Conservation (phyloP, 2,888 invertebrate species). For the Endotricha flammealis region DNA sequence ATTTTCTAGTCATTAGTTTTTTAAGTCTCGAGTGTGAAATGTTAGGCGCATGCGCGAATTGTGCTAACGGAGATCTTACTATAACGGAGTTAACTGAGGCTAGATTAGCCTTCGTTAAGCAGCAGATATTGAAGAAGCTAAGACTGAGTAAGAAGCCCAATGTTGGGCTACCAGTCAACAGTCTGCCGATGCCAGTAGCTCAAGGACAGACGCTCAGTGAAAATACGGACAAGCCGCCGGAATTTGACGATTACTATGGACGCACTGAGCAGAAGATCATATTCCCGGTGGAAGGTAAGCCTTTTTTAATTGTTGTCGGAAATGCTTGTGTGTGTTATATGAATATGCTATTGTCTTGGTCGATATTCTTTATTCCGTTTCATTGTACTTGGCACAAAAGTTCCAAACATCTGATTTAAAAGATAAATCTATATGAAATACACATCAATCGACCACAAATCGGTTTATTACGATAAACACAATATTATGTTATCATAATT, state of each 20-base stretch:
- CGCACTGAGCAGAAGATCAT: slow-evolving; percentile 90
- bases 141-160: slow-evolving; percentile 86
- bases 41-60: slow-evolving; percentile 57
- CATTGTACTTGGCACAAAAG: too few species aligned
- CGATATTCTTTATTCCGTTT: too few species aligned
- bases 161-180: slow-evolving; percentile 78
- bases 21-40: slow-evolving; percentile 47
- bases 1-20: slow-evolving; percentile 50
- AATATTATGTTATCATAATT: too few species aligned
- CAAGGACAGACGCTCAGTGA: slow-evolving; percentile 82
- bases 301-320: neutral
- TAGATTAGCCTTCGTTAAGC: slow-evolving; percentile 89
- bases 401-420: too few species aligned
- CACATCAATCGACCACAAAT: too few species aligned
- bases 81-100: slow-evolving; percentile 81
- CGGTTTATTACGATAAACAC: too few species aligned
- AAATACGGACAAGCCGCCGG: slow-evolving; percentile 75
- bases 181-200: slow-evolving; percentile 86
- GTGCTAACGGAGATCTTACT: slow-evolving; percentile 63
- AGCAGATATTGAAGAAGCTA: slow-evolving; percentile 89
- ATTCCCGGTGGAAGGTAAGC: slow-evolving; percentile 86
- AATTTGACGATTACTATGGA: slow-evolving; percentile 88
- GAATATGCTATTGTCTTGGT: too few species aligned
- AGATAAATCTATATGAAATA: too few species aligned
- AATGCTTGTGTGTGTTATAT: too few species aligned